Conservation (phyloP, 2,888 invertebrate species). For the Caenorhabditis imperialis region DNA sequence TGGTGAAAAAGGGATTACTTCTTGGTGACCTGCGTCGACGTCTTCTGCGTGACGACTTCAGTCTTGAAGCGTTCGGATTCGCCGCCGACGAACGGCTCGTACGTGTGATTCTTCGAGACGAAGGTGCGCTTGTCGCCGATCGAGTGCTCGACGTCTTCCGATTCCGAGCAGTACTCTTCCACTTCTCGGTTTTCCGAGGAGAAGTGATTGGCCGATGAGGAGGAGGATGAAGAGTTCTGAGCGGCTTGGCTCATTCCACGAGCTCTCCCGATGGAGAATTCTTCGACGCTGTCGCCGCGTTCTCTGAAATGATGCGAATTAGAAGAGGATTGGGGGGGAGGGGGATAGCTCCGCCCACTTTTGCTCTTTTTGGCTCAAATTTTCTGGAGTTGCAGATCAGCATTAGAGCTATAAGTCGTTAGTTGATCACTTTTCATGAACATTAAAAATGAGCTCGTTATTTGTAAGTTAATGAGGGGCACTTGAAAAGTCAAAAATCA, state of each 20-base stretch:
- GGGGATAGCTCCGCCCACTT: no score
- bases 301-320: conserved; percentile 60
- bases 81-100: conserved; percentile 55
- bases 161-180: conserved; percentile 63
- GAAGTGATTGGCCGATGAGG: conserved; percentile 1
- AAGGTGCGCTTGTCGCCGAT: conserved; percentile 55
- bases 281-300: conserved; percentile 76
- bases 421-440: no score
- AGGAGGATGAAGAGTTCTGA: conserved; percentile 1
- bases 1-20: no score
- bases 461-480: no score
- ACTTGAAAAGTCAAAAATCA: no score
- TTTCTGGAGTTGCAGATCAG: no score
- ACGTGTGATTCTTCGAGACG: conserved; percentile 47
- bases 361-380: no score
- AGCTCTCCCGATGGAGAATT: conserved; percentile 75
- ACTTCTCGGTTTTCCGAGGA: conserved; percentile 56
- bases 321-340: no score
- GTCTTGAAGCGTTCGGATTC: conserved; percentile 55
- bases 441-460: no score
- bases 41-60: conserved; percentile 52
- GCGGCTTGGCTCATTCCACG: no score
- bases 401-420: no score
- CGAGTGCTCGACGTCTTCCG: conserved; percentile 49
- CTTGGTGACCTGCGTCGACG: conserved; percentile 47